Conservation (phyloP, 2,888 invertebrate species). For the Ormyrus thymus region DNA sequence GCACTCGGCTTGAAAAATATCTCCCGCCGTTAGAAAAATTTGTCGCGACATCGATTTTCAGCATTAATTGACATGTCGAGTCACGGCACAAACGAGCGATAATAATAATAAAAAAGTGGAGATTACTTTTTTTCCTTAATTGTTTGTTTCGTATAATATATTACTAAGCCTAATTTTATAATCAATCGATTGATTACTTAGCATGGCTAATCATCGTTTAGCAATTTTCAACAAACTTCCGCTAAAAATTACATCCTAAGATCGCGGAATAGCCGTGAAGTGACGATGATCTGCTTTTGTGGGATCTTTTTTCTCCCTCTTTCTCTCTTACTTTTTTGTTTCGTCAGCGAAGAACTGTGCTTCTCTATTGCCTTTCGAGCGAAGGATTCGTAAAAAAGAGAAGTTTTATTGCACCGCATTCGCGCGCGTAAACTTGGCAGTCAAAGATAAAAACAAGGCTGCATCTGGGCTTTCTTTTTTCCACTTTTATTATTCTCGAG, state of each 20-base stretch:
- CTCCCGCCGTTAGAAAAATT: slow-evolving; percentile 17
- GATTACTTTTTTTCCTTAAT: slow-evolving; percentile 54
- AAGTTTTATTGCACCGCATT: slow-evolving; percentile 53
- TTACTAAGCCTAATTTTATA: slow-evolving; percentile 57
- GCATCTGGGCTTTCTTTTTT: slow-evolving; percentile 37
- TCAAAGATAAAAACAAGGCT: slow-evolving; percentile 51
- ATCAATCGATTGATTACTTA: slow-evolving; percentile 47
- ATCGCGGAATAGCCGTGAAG: slow-evolving; percentile 45
- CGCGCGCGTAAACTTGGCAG: slow-evolving; percentile 50
- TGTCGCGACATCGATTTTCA: slow-evolving; percentile 49
- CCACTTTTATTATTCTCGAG: slow-evolving; percentile 45
- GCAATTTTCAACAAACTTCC: slow-evolving; percentile 35
- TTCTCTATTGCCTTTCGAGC: slow-evolving; percentile 4
- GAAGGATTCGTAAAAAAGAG: slow-evolving; percentile 42
- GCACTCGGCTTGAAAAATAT: slow-evolving; percentile 37
- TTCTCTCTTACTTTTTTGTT: slow-evolving; percentile 29
- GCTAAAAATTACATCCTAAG: slow-evolving; percentile 50
- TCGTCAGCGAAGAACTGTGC: slow-evolving; percentile 40
- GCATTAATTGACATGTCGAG: slow-evolving; percentile 56
- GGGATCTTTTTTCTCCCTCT: slow-evolving; percentile 16
- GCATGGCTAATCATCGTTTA: slow-evolving; percentile 34
- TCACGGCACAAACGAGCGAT: slow-evolving; percentile 29
- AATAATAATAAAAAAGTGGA: slow-evolving; percentile 52
- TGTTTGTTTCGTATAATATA: slow-evolving; percentile 43
- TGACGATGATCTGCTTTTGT: slow-evolving; percentile 44